Conservation (phyloP, 2,797 vertebrate species). For the Naso thynnoides region DNA sequence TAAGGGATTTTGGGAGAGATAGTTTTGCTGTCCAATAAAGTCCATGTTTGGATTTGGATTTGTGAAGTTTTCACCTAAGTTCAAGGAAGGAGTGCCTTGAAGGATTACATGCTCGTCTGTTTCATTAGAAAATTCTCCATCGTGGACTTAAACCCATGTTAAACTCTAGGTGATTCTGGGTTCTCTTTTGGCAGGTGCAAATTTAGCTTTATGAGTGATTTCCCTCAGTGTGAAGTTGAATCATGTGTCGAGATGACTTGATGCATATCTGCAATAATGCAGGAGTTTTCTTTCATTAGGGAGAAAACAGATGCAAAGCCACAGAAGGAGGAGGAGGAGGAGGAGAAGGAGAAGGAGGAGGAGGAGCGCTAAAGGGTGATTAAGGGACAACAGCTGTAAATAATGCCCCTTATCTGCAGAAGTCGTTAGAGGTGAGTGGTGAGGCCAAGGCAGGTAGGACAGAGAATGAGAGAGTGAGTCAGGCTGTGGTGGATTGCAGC, state of each 20-base stretch:
- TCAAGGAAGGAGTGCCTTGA: neutral
- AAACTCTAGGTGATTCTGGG: rapidly evolving
- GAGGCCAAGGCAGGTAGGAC: neutral
- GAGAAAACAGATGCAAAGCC: neutral
- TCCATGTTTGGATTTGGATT: neutral
- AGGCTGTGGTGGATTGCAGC: neutral
- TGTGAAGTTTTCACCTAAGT: neutral
- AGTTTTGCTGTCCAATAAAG: neutral
- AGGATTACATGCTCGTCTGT: neutral
- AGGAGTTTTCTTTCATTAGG: slow-evolving; percentile 5
- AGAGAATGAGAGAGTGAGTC: slow-evolving; percentile 16
- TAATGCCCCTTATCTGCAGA: slow-evolving; percentile 26
- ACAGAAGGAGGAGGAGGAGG: no score
- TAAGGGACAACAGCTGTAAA: slow-evolving; percentile 21
- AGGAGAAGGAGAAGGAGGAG: no score
- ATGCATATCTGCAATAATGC: neutral
- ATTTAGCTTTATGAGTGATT: neutral
- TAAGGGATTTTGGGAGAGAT: neutral
- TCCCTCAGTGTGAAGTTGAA: slow-evolving; percentile 1
- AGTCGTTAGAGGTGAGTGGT: neutral
- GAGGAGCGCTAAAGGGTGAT: slow-evolving; percentile 4
- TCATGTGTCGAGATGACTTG: slow-evolving; percentile 3
- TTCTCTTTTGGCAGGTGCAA: neutral
- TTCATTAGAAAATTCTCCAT: neutral
- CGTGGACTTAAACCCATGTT: neutral